A percentile compares a stretch with the other conserved stretches of the same genome.
Evolutionary conservation across 2,888 invertebrate genomes (phyloP).

Genomic region (Limnephilus lunatus): DNA sequence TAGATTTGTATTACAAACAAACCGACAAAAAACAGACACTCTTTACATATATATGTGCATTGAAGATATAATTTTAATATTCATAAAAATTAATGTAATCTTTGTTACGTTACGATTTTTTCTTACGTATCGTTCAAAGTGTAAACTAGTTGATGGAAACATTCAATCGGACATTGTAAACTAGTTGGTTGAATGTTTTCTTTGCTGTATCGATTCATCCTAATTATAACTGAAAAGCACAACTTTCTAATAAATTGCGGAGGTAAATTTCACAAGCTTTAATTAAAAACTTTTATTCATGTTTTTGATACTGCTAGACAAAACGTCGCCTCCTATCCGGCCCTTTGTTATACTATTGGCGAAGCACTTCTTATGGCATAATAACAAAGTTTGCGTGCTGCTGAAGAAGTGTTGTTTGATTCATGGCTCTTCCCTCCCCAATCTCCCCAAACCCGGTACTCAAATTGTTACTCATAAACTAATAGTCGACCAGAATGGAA

Average conservation of each 20-base stretch:
- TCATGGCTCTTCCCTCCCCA: conserved; percentile 2
- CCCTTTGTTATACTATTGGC: conserved; percentile 12
- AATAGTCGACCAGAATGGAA: background rate
- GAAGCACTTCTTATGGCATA: background rate
- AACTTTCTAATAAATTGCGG: background rate
- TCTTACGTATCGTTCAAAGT: too few species aligned
- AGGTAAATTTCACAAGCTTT: background rate
- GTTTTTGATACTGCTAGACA: background rate
- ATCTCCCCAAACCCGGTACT: conserved; percentile 1
- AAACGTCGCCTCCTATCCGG: background rate
- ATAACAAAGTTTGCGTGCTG: conserved; percentile 40
- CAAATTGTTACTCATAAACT: conserved; percentile 6
- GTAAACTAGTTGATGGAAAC: too few species aligned
- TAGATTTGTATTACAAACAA: too few species aligned
- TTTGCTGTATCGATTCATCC: background rate
- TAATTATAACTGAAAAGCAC: background rate
- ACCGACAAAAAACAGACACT: too few species aligned
- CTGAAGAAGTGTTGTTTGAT: conserved; percentile 24
- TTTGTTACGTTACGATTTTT: background rate
- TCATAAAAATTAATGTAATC: background rate
- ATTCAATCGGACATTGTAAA: too few species aligned
- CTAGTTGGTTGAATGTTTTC: background rate
- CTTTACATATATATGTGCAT: too few species aligned
- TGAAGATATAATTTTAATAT: background rate
- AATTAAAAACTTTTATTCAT: background rate